Conservation (phyloP, 2,888 invertebrate genomes). For the Enchytraeus crypticus region DNA sequence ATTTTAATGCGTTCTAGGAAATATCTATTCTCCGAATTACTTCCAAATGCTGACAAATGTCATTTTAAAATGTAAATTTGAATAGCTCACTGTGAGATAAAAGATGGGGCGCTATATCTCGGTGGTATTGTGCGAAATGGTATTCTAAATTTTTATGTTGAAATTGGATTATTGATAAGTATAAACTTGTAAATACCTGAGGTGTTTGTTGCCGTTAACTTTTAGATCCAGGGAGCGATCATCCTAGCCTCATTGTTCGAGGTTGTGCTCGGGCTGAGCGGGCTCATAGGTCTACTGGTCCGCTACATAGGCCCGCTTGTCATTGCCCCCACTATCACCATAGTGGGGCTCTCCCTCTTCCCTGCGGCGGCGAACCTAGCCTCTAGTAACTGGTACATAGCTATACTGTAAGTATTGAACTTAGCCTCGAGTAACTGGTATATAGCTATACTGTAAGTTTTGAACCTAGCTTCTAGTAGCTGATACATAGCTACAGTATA, state of each 20-base stretch:
- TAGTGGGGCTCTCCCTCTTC: constrained; percentile 73
- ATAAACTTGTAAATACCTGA: too few species aligned
- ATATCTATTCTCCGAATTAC: too few species aligned
- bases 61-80: too few species aligned
- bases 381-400: constrained; percentile 73
- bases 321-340: constrained; percentile 72
- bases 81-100: too few species aligned
- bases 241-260: constrained; percentile 70
- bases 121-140: not conserved
- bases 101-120: not conserved
- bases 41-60: too few species aligned
- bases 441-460: constrained; percentile 67
- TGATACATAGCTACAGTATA: constrained; percentile 76
- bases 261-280: constrained; percentile 61
- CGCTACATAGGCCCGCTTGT: constrained; percentile 73
- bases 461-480: constrained; percentile 66
- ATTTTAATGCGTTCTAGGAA: too few species aligned
- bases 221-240: constrained; percentile 66
- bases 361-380: constrained; percentile 71
- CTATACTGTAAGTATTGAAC: constrained; percentile 63
- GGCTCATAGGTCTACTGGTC: constrained; percentile 66
- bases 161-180: too few species aligned
- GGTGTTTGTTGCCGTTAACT: too few species aligned
- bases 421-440: constrained; percentile 77
- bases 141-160: too few species aligned